Conservation (phyloP, 2,888 invertebrate genomes). For the Yponomeuta plumbellus region DNA sequence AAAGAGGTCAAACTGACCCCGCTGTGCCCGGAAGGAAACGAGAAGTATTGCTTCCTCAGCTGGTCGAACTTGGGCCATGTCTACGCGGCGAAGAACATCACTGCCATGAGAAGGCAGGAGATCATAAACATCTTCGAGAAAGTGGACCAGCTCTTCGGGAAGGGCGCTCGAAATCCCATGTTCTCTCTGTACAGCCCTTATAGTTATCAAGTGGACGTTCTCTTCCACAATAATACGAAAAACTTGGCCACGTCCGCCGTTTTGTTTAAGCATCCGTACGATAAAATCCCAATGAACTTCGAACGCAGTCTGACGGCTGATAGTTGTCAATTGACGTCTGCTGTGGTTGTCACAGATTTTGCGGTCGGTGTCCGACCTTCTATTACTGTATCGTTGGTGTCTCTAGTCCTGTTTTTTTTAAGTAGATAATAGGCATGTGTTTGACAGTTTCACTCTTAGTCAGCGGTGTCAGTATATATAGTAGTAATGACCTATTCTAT, state of each 20-base stretch:
- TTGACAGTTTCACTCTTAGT: no score
- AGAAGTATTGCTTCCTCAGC: constrained; percentile 77
- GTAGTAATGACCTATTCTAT: no score
- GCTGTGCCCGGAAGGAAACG: constrained; percentile 75
- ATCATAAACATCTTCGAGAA: constrained; percentile 82
- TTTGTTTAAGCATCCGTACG: constrained; percentile 49
- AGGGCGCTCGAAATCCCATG: constrained; percentile 74
- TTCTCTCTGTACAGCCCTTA: constrained; percentile 83
- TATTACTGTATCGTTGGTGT: constrained; percentile 33
- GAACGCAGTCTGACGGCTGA: constrained; percentile 48
- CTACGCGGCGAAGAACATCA: constrained; percentile 76
- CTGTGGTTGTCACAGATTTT: constrained; percentile 27
- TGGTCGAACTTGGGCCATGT: constrained; percentile 83
- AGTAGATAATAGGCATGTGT: constrained; percentile 21
- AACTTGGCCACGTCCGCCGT: constrained; percentile 43
- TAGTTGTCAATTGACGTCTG: constrained; percentile 24
- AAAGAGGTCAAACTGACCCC: constrained; percentile 59
- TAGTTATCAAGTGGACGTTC: constrained; percentile 78
- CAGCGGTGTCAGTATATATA: no score
- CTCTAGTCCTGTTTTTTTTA: constrained; percentile 43
- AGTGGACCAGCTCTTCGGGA: constrained; percentile 83
- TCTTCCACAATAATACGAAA: constrained; percentile 79
- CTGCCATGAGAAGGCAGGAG: constrained; percentile 78
- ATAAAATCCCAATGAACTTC: constrained; percentile 54
- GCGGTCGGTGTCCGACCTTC: constrained; percentile 37